Evolutionary conservation across 2,113 vertebrate species (phyloP), one percentile per base, ranked within the genome.

Genomic region (Rhinolophus sinicus): DNA sequence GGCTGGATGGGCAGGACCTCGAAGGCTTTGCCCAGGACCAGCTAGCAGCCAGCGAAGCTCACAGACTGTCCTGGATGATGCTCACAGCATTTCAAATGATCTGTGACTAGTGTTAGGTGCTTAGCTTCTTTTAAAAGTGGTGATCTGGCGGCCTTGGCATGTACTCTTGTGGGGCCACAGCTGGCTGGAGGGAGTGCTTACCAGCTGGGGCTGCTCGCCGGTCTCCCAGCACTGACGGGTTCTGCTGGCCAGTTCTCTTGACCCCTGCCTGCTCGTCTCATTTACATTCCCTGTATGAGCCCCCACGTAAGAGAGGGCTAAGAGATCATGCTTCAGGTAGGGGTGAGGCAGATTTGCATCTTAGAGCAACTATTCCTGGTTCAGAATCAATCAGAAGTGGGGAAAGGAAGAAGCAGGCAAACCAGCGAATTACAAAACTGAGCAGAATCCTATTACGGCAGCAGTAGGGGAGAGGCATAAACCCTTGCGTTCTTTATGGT

Each of bases 221-320:
- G 33, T 26, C 22, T 72, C 70, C 44, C 6, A 0, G 3, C 15
- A 7, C 0, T 1, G 26, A 5, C 7, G 16, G 30, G 9, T 40
- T 18, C 40, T 60, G 21, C 18, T 18, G 30, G 16, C 52, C 73
- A 86, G 88, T 18, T 26, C 26, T 65, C 44, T 30, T 2, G 22
- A 26, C 12, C 50, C n/a, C 9, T 28, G 4, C 76, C n/a, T 10
- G 60, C 60, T 62, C 2, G 26, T 35, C 33, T 26, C n/a, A 33
- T 15, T 2, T 44, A 15, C 26, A 80, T 35, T 6, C 35, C 60
- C 52, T 60, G 54, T 3, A 60, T 11, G 0, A 82, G 50, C 52
- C 65, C 24, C 69, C 14, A 47, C 75, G 62, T 88, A 50, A 47
- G 47, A 47, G 8, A 47, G 47, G 47, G 47, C 47, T 47, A 13